Evolutionary conservation across 2,797 vertebrate species (phyloP), one percentile per base, ranked within the genome.

Genomic region (Odontamblyopus rebecca): DNA sequence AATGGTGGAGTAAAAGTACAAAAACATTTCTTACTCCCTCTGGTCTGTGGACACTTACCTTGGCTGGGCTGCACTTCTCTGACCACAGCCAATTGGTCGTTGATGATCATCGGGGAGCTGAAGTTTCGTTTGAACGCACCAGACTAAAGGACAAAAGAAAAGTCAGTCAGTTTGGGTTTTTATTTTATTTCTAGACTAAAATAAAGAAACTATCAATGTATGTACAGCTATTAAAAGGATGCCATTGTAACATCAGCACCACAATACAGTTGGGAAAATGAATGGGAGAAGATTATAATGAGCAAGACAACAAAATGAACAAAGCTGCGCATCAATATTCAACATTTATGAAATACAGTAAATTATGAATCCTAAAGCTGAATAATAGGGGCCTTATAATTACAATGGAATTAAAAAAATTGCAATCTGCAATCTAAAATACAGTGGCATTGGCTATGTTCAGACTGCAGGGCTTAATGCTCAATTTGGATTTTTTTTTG

Each of bases 41-140:
- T 63, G 59, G 70, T 38, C 6, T 26, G 2, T n/a, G 7, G 48
- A 67, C 9, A 32, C 93, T 94, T 89, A 98, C 96, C 96, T 91
- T 90, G 92, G 72, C 90, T 89, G 18, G 93, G 91, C 59, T 90
- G 93, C 15, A 93, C 91, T 78, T 96, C 95, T 87, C 93, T 94
- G 26, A 92, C 90, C 2, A 90, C 87, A 61, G 92, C 88, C 64
- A 93, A 82, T 68, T 94, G 95, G 29, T 96, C 95, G 3, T 93
- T 94, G 79, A 95, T 89, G 66, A 98, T 91, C 84, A 96, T 91
- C 0, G 97, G 96, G 0, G 96, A 96, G 88, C 96, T 98, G 94
- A 97, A 96, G 91, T 97, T 97, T 44, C 96, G 92, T 75, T 95
- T 95, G 92, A 98, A 98, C 18, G 95, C 95, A 41, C 95, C 93